A percentile compares a stretch with the other conserved stretches of the same genome.
Evolutionary conservation across 2,113 vertebrate genomes (phyloP).

Genomic region (Grammomys dolichurus): DNA sequence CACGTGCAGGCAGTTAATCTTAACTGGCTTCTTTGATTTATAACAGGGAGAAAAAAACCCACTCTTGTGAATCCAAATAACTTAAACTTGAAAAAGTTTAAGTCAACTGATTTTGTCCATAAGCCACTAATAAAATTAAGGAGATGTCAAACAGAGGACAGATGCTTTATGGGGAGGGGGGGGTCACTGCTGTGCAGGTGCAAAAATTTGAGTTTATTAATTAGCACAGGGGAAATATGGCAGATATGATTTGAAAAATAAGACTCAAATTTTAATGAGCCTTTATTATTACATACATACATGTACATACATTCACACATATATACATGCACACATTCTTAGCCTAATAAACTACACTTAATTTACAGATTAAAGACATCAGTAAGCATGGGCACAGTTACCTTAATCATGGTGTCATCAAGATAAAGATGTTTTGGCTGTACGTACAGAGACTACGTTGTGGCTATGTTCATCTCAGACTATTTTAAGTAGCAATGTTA

Average conservation of each 20-base stretch:
- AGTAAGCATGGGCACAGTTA: neutral
- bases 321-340: neutral
- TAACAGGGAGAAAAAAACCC: constrained; percentile 72
- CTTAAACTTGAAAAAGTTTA: constrained; percentile 79
- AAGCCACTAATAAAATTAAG: constrained; percentile 82
- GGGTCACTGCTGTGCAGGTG: constrained; percentile 66
- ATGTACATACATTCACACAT: neutral
- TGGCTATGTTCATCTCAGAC: neutral
- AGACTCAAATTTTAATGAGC: neutral
- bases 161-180: constrained; percentile 20
- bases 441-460: neutral
- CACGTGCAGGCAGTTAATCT: constrained; percentile 81
- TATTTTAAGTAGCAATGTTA: neutral
- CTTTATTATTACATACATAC: neutral
- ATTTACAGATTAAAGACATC: neutral
- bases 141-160: constrained; percentile 74
- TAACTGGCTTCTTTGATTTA: constrained; percentile 80
- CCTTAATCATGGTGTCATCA: neutral
- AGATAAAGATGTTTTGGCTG: neutral
- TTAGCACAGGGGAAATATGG: neutral
- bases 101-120: constrained; percentile 78
- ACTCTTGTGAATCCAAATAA: constrained; percentile 78
- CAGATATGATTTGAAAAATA: constrained; percentile 57
- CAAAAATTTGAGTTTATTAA: constrained; percentile 60
- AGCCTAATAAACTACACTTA: neutral